phyloP scores from a whole-genome alignment of 2,888 invertebrate genomes.

The Drosophila neoperkinsi region DNA sequence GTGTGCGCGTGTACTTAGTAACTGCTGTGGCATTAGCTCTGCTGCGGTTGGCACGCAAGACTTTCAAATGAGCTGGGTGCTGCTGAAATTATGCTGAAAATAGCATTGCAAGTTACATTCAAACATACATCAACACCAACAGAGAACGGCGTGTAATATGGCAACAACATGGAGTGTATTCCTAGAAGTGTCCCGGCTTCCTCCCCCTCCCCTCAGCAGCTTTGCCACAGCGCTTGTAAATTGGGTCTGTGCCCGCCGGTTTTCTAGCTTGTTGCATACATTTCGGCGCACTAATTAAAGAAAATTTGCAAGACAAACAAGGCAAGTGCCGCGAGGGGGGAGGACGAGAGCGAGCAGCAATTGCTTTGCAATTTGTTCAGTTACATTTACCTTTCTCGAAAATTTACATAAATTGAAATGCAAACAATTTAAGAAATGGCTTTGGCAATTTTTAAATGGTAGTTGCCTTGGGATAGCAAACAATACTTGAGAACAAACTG shows the following conservation, averaged over 20 bases:
- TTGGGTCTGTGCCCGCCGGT: conserved; percentile 22
- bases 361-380: conserved; percentile 46
- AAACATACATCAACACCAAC: conserved; percentile 8
- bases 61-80: conserved; percentile 44
- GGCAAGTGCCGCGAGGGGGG: not conserved
- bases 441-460: conserved; percentile 20
- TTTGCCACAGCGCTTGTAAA: conserved; percentile 26
- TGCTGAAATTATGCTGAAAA: conserved; percentile 57
- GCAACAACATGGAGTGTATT: not conserved
- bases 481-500: conserved; percentile 1
- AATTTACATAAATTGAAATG: conserved; percentile 62
- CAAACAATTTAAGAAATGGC: conserved; percentile 42
- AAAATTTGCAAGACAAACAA: conserved; percentile 64
- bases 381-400: conserved; percentile 45
- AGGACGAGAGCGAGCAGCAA: not conserved
- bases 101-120: conserved; percentile 34
- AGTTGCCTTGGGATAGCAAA: conserved; percentile 5
- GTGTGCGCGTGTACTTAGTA: conserved; percentile 26
- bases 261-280: conserved; percentile 56
- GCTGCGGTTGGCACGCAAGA: conserved; percentile 45
- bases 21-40: conserved; percentile 32
- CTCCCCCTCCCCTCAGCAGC: not conserved
- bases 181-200: conserved; percentile 1
- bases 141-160: conserved; percentile 2
- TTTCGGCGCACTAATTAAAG: conserved; percentile 70